Conservation (phyloP, 1,140 invertebrate genomes). For the Zaprionus taronus region DNA sequence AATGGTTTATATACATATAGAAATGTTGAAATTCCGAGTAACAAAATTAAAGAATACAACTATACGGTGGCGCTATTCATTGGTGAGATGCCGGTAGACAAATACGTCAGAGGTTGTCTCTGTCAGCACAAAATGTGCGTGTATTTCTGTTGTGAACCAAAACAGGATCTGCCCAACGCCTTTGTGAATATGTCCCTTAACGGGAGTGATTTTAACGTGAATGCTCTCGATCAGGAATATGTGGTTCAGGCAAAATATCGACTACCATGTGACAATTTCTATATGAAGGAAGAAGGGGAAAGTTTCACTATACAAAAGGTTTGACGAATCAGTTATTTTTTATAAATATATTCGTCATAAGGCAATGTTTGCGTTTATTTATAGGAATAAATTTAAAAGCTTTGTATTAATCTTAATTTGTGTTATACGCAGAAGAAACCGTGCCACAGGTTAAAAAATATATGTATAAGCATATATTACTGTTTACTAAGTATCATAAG, state of each 20-base stretch:
- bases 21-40: conserved; percentile 3
- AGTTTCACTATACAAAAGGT: neutral
- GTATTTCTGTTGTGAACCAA: conserved; percentile 9
- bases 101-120: neutral
- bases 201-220: neutral
- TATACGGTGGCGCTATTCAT: neutral
- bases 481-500: too few relatives aligned
- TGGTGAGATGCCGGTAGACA: neutral
- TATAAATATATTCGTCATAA: too few relatives aligned
- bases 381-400: too few relatives aligned
- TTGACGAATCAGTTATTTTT: neutral
- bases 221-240: neutral
- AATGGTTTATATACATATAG: conserved; percentile 14
- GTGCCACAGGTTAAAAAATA: too few relatives aligned
- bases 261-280: neutral
- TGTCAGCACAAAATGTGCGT: neutral
- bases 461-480: too few relatives aligned
- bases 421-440: too few relatives aligned
- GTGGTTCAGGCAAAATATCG: neutral
- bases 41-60: neutral
- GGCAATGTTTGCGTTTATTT: too few relatives aligned
- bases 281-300: neutral
- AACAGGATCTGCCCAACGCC: neutral
- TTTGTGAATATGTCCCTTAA: neutral
- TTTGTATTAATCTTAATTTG: too few relatives aligned